These are phyloP conservation scores for Hipparchia semele DNA, from an alignment of 2,888 invertebrate genomes.

Conservation along the genomic window DNA sequence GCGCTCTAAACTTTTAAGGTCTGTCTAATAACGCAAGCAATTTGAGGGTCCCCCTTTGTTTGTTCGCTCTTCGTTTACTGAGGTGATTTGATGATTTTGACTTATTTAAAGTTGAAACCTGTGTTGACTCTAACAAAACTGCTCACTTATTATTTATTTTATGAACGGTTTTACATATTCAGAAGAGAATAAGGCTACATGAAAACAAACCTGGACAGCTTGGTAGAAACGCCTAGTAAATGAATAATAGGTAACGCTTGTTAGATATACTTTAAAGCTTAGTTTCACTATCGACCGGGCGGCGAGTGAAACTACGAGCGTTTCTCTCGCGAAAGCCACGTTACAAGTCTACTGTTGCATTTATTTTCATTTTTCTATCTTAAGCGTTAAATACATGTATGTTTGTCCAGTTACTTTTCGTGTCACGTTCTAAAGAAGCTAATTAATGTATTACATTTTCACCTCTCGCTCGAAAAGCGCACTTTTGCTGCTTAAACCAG, in stretches of 20 bases:
- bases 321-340: conserved; percentile 74
- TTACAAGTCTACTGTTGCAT: conserved; percentile 56
- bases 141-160: conserved; percentile 32
- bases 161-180: conserved; percentile 1
- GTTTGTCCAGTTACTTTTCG: neutral
- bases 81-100: conserved; percentile 82
- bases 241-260: neutral
- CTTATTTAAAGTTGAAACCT: conserved; percentile 72
- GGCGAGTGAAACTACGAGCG: conserved; percentile 68
- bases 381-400: neutral
- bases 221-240: too few species aligned
- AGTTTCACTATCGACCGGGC: conserved; percentile 59
- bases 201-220: neutral
- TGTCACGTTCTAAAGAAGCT: neutral
- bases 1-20: conserved; percentile 80
- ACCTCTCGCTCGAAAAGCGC: too few species aligned
- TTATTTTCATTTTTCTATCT: conserved; percentile 36
- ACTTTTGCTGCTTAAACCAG: too few species aligned
- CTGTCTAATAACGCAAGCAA: conserved; percentile 79
- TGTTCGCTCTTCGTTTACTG: conserved; percentile 71
- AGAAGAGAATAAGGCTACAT: neutral
- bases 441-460: neutral
- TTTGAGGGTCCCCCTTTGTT: conserved; percentile 78
- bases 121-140: conserved; percentile 50
- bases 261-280: conserved; percentile 41